phyloP scores from a whole-genome alignment of 1,140 invertebrate species.

The Lepidurus arcticus region DNA sequence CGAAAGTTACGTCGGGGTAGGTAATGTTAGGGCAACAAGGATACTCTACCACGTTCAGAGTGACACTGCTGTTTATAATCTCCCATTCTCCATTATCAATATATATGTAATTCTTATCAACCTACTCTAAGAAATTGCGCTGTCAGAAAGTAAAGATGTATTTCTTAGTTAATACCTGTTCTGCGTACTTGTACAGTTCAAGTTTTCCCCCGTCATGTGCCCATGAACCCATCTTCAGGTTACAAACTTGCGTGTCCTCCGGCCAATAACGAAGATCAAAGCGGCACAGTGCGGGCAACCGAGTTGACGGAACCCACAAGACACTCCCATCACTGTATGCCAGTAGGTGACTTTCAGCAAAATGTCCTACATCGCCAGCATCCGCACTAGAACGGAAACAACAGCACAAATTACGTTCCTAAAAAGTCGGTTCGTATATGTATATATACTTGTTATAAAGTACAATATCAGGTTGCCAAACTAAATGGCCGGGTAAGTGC shows the following conservation, averaged over 20 bases:
- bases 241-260: slow-evolving; percentile 63
- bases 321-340: slow-evolving; percentile 54
- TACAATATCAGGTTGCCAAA: slow-evolving; percentile 63
- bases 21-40: not conserved
- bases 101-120: not conserved
- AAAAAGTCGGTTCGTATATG: not conserved
- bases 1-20: not conserved
- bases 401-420: not conserved
- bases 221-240: slow-evolving; percentile 55
- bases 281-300: slow-evolving; percentile 59
- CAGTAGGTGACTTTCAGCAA: slow-evolving; percentile 54
- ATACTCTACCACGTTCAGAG: not conserved
- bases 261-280: slow-evolving; percentile 66
- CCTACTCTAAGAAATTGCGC: not conserved
- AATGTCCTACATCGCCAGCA: slow-evolving; percentile 47
- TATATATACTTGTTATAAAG: slow-evolving; percentile 43
- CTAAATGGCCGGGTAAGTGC: slow-evolving; percentile 55
- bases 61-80: not conserved
- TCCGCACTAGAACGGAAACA: slow-evolving; percentile 35
- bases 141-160: not conserved
- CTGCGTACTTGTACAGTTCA: not conserved
- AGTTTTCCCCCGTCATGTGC: slow-evolving; percentile 26
- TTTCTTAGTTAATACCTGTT: not conserved
- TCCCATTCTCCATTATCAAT: not conserved
- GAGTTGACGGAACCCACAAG: slow-evolving; percentile 62